Evolutionary conservation across 1,140 invertebrate species (phyloP), one percentile per base, ranked within the genome.

Genomic region (Camponotus vicinus): DNA sequence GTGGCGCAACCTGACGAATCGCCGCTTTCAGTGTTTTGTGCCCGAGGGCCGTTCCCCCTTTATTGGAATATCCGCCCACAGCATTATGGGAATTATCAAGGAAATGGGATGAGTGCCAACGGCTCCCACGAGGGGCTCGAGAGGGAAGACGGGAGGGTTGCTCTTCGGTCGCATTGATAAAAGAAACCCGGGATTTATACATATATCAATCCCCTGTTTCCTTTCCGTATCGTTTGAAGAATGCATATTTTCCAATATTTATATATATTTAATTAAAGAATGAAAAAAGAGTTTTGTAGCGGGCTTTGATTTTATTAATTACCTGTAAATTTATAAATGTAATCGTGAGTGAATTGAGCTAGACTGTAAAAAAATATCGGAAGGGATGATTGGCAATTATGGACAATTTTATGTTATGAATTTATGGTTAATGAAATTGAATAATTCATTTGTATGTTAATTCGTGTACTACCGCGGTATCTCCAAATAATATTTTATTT

Each of bases 21-120:
- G 76, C 77, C 86, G 90, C 89, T 90, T 89, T 89, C 88, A 92
- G 80, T 71, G 82, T 89, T 88, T 88, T 84, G 80, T 88, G 79
- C 77, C 89, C 83, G 66, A 87, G 90, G 90, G 88, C 91, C 91
- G 91, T 94, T 93, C 93, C 94, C 94, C 92, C 92, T 95, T 95
- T 94, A 95, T 95, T 95, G 93, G 92, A 94, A 95, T 95, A 95
- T 95, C 94, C 95, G 94, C 95, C 94, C 93, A 94, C 93, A 94
- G 93, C 94, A 95, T 95, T 94, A 95, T 94, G 92, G 92, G 94
- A 95, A 95, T 95, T 94, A 95, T 95, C 91, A 93, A 95, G 93
- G 93, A 94, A 94, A 94, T 94, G 90, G 93, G 92, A 93, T 93
- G 93, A 94, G 92, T 93, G 91, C 90, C 79, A 75, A 83, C 90